Evolutionary conservation across 2,113 vertebrate genomes (phyloP).

Genomic region (Paedocypris sp.): DNA sequence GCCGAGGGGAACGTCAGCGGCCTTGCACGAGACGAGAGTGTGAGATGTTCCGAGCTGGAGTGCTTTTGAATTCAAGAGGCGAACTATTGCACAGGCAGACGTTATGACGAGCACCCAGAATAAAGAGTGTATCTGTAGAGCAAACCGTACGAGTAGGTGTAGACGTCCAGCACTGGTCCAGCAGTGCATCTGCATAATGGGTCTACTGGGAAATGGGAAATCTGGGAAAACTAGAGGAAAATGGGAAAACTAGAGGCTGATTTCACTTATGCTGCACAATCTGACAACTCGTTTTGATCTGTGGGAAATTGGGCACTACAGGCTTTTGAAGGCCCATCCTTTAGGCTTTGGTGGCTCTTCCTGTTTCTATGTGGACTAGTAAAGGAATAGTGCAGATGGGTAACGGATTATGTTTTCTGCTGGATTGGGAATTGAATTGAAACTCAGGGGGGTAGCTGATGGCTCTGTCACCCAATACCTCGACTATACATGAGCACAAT

Average conservation of each 20-base stretch:
- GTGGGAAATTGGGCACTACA: constrained; percentile 3
- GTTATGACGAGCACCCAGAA: constrained; percentile 48
- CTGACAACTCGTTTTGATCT: background rate
- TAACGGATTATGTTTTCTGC: background rate
- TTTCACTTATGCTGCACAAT: background rate
- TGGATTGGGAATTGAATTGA: constrained; percentile 18
- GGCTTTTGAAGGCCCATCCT: constrained; percentile 11
- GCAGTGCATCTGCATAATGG: too few relatives aligned
- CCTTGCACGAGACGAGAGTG: too few relatives aligned
- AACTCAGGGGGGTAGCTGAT: constrained; percentile 59
- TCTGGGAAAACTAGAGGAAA: too few relatives aligned
- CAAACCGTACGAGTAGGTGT: constrained; percentile 18
- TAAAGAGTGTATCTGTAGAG: constrained; percentile 22
- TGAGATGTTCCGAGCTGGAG: constrained; percentile 38
- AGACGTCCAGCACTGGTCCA: constrained; percentile 49
- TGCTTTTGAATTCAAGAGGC: constrained; percentile 48
- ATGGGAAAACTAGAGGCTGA: constrained; percentile 15
- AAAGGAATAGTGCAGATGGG: too few relatives aligned
- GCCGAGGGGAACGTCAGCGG: background rate
- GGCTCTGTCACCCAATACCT: constrained; percentile 50
- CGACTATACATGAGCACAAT: constrained; percentile 38
- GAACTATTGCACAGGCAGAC: constrained; percentile 59
- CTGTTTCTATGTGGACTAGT: too few relatives aligned
- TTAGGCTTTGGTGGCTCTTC: background rate
- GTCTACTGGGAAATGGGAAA: too few relatives aligned